Conservation (phyloP, 2,797 vertebrate genomes). For the Rallus crepitans region DNA sequence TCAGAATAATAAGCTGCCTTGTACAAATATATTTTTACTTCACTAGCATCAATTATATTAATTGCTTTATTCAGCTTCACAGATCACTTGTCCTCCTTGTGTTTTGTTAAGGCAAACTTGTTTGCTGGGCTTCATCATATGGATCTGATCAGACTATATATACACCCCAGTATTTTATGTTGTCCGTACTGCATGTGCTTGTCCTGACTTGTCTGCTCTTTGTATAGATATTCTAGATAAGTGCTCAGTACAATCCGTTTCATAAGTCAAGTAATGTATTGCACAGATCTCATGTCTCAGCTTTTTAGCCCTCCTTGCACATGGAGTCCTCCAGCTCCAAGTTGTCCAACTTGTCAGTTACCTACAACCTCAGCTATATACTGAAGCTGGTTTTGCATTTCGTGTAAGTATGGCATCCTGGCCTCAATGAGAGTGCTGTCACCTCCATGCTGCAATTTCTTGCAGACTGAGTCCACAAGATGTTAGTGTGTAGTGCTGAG, state of each 20-base stretch:
- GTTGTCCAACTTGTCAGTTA: neutral
- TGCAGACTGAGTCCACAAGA: rapidly evolving
- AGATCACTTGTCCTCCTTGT: neutral
- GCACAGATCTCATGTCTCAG: neutral
- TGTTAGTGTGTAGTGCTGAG: neutral
- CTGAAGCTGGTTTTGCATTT: neutral
- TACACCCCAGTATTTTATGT: neutral
- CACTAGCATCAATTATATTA: neutral
- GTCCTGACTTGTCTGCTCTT: neutral
- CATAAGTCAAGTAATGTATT: neutral
- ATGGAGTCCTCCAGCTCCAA: neutral
- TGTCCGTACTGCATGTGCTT: neutral
- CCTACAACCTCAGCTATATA: neutral
- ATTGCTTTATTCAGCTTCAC: neutral
- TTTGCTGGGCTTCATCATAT: neutral
- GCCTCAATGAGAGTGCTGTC: neutral
- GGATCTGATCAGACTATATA: neutral
- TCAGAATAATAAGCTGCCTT: neutral
- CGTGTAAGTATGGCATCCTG: neutral
- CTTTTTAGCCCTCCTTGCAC: neutral
- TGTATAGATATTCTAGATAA: neutral
- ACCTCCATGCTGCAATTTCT: neutral
- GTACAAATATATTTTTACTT: neutral
- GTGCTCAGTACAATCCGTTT: neutral
- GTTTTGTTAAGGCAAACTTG: neutral